Percentiles rank a stretch among this genome's conserved stretches.
Conservation (phyloP, 2,113 vertebrate genomes). For the Aegotheles bennettii region DNA sequence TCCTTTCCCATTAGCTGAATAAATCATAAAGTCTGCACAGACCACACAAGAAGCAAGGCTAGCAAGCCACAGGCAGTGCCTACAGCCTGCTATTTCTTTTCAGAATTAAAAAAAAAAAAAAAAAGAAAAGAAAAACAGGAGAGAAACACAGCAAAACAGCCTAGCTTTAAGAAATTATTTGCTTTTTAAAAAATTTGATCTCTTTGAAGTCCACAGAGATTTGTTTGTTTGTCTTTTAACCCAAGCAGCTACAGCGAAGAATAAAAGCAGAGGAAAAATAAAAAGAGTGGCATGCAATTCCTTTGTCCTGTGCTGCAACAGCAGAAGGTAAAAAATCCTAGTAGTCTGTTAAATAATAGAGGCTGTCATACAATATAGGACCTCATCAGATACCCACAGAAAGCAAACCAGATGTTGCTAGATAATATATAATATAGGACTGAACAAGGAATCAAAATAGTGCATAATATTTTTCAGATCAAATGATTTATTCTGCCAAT, state of each 20-base stretch:
- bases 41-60: constrained; percentile 97
- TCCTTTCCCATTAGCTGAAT: constrained; percentile 99
- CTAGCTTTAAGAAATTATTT: constrained; percentile 67
- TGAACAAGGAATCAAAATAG: constrained; percentile 44
- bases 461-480: constrained; percentile 18
- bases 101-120: constrained; percentile 73
- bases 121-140: constrained; percentile 68
- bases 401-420: constrained; percentile 23
- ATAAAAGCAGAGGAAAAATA: constrained; percentile 55
- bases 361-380: constrained; percentile 54
- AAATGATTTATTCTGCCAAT: constrained; percentile 47
- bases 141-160: constrained; percentile 62
- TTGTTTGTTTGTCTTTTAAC: constrained; percentile 67
- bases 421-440: constrained; percentile 16
- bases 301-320: constrained; percentile 52
- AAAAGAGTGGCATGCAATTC: constrained; percentile 29
- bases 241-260: constrained; percentile 42
- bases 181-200: background rate
- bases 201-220: constrained; percentile 55
- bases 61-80: constrained; percentile 83
- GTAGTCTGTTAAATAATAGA: constrained; percentile 68
- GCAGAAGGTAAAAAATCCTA: constrained; percentile 65
- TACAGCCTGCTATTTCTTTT: constrained; percentile 89
- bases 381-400: constrained; percentile 60
- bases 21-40: constrained; percentile 99